A percentile compares a stretch with the other conserved stretches of the same genome.
These are phyloP conservation scores for Apocrypta bakeri DNA, from an alignment of 1,140 invertebrate genomes.

Conservation along the genomic window DNA sequence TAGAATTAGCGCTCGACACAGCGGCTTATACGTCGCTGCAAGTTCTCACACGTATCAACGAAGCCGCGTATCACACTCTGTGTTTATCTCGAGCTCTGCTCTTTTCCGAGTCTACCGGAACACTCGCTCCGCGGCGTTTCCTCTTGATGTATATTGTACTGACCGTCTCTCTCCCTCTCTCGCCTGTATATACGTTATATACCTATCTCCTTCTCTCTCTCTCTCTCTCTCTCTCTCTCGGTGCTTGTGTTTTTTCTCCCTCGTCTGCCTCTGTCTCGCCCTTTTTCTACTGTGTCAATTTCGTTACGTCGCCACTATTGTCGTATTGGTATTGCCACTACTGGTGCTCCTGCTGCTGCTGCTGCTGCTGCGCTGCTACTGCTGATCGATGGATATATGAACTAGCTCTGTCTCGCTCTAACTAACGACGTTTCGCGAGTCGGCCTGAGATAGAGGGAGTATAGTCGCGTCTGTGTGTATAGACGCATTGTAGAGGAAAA, in stretches of 20 bases:
- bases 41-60: too few relatives aligned
- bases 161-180: not conserved
- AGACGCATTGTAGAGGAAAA: not conserved
- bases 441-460: not conserved
- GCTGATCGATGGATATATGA: not conserved
- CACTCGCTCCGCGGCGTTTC: slow-evolving; percentile 10
- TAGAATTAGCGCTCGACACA: too few relatives aligned
- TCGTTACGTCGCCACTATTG: not conserved
- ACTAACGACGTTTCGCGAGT: not conserved
- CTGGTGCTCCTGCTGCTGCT: too few relatives aligned
- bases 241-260: not conserved
- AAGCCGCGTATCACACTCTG: not conserved
- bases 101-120: slow-evolving; percentile 2
- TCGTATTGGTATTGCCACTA: too few relatives aligned
- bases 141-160: not conserved
- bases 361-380: not conserved
- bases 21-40: too few relatives aligned
- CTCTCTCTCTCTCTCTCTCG: not conserved
- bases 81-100: not conserved
- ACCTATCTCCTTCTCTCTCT: slow-evolving; percentile 37
- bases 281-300: not conserved
- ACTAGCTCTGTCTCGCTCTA: not conserved
- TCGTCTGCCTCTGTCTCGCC: not conserved
- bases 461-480: too few relatives aligned
- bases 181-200: not conserved